Base-by-base conservation (phyloP, 2,888 invertebrate species). In the Cyclophora albipunctata region DNA sequence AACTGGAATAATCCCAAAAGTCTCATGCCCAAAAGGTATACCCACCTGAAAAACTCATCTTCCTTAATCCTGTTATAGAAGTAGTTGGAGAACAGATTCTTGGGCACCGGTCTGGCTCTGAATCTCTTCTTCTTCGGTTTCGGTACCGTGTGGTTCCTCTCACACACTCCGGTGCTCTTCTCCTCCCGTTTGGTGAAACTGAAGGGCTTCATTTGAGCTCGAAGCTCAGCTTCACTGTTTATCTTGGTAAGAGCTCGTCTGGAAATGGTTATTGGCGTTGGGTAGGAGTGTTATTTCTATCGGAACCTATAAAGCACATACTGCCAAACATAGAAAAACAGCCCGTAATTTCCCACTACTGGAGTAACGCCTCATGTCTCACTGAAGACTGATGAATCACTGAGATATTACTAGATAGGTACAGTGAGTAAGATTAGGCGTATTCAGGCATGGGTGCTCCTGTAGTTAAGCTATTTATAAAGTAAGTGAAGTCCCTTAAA, bases 21-120 rank as follows among this genome's bases (percentile, higher is more conserved):
- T 20, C 20, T 20, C 20, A 20, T 20, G 20, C 20, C 20, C 20
- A 20, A 20, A 20, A 20, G 20, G 20, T 20, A 20, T 20, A 20
- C 55, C 65, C 64, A 93, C 93, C 93, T 90, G 73, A 92, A 93
- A 77, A 91, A 94, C 58, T 93, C 92, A 62, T 93, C 92, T 67
- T 94, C 93, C 58, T 92, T 90, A 89, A 92, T 92, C 69, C 91
- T 92, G 57, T 92, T 91, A 58, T 93, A 93, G 63, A 93, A 90
- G 57, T 92, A 92, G 65, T 92, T 92, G 7, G 92, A 92, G 67
- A 93, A 93, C 34, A 93, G 77, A 73, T 92, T 92, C 67, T 90
- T 92, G 0, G 94, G 93, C 5, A 93, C 90, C 0, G 93, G 93
- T 58, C 91, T 91, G 0, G 93, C 93, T 64, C 82, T 90, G 66